Conservation (phyloP, 2,888 invertebrate species). For the Synergus umbraculus region DNA sequence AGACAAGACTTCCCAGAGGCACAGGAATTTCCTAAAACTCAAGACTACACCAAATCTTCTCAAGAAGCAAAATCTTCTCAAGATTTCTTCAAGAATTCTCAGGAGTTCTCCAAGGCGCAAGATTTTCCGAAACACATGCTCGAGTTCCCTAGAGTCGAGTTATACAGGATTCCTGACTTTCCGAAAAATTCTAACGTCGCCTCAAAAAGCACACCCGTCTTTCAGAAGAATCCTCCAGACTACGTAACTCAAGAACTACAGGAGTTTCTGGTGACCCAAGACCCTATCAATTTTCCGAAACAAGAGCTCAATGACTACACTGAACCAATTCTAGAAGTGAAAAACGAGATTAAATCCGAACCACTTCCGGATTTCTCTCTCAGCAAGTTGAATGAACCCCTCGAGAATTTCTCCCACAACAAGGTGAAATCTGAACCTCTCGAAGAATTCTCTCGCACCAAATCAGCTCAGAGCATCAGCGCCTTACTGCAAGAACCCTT, state of each 20-base stretch:
- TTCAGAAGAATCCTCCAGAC: slow-evolving; percentile 21
- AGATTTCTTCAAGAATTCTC: slow-evolving; percentile 9
- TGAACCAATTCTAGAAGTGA: slow-evolving; percentile 43
- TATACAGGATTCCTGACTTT: slow-evolving; percentile 26
- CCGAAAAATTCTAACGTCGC: not conserved
- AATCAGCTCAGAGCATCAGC: slow-evolving; percentile 71
- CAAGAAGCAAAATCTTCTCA: slow-evolving; percentile 13
- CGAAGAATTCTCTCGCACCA: slow-evolving; percentile 69
- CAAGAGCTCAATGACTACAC: slow-evolving; percentile 18
- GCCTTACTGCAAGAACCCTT: slow-evolving; percentile 72
- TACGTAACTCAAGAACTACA: slow-evolving; percentile 53
- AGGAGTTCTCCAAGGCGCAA: not conserved
- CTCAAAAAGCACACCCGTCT: slow-evolving; percentile 8
- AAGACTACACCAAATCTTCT: not conserved
- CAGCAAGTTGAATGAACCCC: slow-evolving; percentile 66
- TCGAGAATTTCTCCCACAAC: slow-evolving; percentile 67
- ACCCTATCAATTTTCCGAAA: slow-evolving; percentile 8
- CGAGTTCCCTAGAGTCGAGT: slow-evolving; percentile 15
- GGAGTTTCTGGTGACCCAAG: slow-evolving; percentile 48
- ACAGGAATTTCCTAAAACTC: slow-evolving; percentile 23
- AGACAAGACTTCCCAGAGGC: slow-evolving; percentile 19
- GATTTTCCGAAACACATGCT: slow-evolving; percentile 28
- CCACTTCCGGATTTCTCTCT: slow-evolving; percentile 65
- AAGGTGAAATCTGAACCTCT: slow-evolving; percentile 48
- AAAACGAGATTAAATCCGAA: slow-evolving; percentile 49